Conservation (phyloP, 2,888 invertebrate genomes). For the Myopa tessellatipennis region DNA sequence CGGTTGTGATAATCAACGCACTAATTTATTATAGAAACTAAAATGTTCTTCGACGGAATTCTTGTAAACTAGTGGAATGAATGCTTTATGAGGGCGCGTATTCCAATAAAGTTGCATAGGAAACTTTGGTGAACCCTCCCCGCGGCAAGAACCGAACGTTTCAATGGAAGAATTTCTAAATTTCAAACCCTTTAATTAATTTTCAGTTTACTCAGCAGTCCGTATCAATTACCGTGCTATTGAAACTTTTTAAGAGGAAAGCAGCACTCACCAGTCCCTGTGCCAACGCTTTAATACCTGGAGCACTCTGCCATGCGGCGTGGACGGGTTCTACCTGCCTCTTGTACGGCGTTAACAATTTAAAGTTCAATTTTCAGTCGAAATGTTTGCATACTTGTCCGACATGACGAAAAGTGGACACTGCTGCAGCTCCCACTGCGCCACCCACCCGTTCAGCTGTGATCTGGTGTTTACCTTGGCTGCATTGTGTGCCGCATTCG, state of each 20-base stretch:
- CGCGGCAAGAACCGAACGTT: too few relatives aligned
- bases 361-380: conserved; percentile 38
- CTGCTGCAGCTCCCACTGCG: background rate
- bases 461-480: conserved; percentile 10
- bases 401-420: conserved; percentile 11
- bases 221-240: conserved; percentile 26
- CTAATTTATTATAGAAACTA: too few relatives aligned
- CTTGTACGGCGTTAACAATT: conserved; percentile 33
- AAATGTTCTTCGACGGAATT: too few relatives aligned
- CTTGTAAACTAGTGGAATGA: too few relatives aligned
- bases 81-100: too few relatives aligned
- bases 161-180: too few relatives aligned
- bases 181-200: conserved; percentile 20
- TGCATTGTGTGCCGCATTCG: background rate
- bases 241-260: conserved; percentile 8
- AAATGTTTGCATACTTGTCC: conserved; percentile 26
- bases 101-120: too few relatives aligned
- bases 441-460: background rate
- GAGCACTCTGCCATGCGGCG: background rate
- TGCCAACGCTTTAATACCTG: conserved; percentile 22
- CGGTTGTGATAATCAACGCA: too few relatives aligned
- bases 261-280: conserved; percentile 15
- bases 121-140: too few relatives aligned
- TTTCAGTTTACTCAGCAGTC: conserved; percentile 24
- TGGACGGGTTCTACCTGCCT: background rate